Evolutionary conservation across 2,888 invertebrate species (phyloP).

Genomic region (Cactoblastis cactorum): DNA sequence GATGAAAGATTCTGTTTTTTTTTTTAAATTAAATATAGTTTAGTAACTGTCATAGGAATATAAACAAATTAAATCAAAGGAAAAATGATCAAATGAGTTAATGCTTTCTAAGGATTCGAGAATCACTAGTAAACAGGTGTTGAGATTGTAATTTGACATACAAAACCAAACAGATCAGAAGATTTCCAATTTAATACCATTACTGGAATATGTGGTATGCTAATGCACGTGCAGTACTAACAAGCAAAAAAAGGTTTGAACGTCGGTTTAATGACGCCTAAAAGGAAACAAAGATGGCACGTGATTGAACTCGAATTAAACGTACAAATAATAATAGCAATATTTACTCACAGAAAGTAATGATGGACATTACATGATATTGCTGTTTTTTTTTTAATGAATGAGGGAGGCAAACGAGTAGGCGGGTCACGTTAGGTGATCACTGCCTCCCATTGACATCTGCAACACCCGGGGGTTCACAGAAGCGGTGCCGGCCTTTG

Average conservation of each 20-base stretch:
- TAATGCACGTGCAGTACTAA: conserved; percentile 4
- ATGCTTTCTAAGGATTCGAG: background rate
- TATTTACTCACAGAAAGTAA: too few species aligned
- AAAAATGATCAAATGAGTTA: background rate
- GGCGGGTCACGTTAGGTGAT: too few species aligned
- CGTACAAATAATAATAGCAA: background rate
- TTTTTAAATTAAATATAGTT: too few species aligned
- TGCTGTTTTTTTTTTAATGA: too few species aligned
- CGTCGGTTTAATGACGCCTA: background rate
- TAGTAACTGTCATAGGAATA: too few species aligned
- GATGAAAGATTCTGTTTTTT: too few species aligned
- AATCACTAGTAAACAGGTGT: background rate
- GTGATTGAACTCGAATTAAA: background rate
- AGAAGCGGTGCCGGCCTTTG: too few species aligned
- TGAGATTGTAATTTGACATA: background rate
- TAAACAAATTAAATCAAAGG: background rate
- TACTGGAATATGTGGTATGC: background rate
- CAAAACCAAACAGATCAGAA: background rate
- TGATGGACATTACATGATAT: too few species aligned
- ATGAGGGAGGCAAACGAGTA: too few species aligned
- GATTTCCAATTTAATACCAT: background rate
- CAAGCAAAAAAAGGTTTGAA: background rate
- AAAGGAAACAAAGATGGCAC: background rate
- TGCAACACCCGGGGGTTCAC: too few species aligned
- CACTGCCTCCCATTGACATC: too few species aligned